phyloP scores from a whole-genome alignment of 2,888 invertebrate species.

The Embidobia sp. region DNA sequence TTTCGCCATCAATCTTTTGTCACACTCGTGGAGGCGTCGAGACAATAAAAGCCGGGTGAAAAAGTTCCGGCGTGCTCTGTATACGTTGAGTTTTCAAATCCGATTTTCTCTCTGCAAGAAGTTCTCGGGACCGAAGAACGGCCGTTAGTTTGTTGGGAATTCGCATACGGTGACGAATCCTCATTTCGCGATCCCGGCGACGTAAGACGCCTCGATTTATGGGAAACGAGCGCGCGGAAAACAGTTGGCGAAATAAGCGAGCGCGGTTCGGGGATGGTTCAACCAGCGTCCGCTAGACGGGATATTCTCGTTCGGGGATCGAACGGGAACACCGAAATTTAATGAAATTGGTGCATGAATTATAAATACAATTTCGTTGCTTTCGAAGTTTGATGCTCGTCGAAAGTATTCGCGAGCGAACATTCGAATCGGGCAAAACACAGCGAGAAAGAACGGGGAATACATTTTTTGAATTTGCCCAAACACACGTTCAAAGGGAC shows the following conservation, averaged over 20 bases:
- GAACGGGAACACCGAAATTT: no score
- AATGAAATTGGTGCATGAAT: conserved; percentile 45
- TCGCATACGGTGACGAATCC: conserved; percentile 7
- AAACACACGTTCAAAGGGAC: conserved; percentile 53
- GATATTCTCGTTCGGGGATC: no score
- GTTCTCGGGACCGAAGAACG: conserved; percentile 20
- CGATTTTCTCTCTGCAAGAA: conserved; percentile 46
- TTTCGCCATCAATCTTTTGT: no score
- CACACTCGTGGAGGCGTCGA: background rate
- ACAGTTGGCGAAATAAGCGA: no score
- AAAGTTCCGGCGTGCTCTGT: conserved; percentile 17
- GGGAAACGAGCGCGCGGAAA: no score
- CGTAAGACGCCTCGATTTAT: conserved; percentile 1
- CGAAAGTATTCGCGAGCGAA: conserved; percentile 35
- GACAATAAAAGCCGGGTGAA: conserved; percentile 25
- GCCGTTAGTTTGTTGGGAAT: conserved; percentile 31
- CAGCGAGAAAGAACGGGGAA: conserved; percentile 27
- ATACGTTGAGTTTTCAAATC: conserved; percentile 42
- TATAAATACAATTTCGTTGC: conserved; percentile 50
- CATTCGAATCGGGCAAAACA: conserved; percentile 31
- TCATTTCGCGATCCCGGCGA: conserved; percentile 8
- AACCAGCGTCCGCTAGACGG: no score
- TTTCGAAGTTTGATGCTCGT: conserved; percentile 45
- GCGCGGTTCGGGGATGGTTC: no score
- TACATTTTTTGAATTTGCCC: conserved; percentile 49